These are phyloP conservation scores for Babylonia areolata DNA, from an alignment of 1,140 invertebrate species.

Conservation along the genomic window DNA sequence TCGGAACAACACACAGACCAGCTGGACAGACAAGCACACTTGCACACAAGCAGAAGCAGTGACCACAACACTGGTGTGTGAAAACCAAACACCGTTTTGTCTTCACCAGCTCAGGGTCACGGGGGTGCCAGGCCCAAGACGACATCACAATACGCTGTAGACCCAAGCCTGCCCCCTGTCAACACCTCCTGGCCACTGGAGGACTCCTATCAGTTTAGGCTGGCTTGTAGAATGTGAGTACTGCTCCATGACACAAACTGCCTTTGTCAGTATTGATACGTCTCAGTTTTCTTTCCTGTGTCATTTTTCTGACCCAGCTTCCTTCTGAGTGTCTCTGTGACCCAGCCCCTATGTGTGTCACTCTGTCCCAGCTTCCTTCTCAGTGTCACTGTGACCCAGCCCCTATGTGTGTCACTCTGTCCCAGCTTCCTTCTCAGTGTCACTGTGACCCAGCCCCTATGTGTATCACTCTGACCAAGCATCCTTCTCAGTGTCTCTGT, in stretches of 20 bases:
- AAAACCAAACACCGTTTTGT: not conserved
- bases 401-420: too few relatives aligned
- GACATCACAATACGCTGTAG: not conserved
- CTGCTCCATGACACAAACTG: too few relatives aligned
- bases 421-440: too few relatives aligned
- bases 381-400: not conserved
- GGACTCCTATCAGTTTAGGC: conserved; percentile 60
- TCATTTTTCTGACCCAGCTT: not conserved
- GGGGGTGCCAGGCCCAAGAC: not conserved
- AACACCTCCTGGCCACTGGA: conserved; percentile 59
- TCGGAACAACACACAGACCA: too few relatives aligned
- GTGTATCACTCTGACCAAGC: too few relatives aligned
- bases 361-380: not conserved
- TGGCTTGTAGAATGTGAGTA: conserved; percentile 59
- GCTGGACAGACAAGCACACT: too few relatives aligned
- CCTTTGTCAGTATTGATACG: not conserved
- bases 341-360: not conserved
- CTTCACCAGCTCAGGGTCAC: not conserved
- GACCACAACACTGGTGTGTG: too few relatives aligned
- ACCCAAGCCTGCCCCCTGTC: conserved; percentile 23
- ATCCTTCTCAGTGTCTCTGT: too few relatives aligned
- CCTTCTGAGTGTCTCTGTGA: not conserved
- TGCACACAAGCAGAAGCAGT: too few relatives aligned
- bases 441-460: too few relatives aligned
- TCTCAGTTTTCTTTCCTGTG: not conserved